phyloP scores from a whole-genome alignment of 2,113 vertebrate genomes.

The Platichthys flesus region DNA sequence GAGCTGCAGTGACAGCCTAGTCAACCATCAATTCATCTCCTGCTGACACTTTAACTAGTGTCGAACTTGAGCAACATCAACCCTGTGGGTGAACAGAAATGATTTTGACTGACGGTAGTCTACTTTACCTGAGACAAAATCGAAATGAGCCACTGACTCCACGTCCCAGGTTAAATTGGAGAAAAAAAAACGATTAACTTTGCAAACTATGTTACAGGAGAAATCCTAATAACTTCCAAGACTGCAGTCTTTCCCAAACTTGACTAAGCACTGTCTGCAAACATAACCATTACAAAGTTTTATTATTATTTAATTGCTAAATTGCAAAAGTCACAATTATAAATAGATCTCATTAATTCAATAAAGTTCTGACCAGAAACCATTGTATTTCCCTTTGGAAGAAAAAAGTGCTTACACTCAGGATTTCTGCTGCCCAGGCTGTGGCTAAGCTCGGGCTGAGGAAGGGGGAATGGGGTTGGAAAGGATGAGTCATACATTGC shows the following conservation, averaged over 20 bases:
- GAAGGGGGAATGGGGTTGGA: slow-evolving; percentile 73
- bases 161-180: no score
- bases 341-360: slow-evolving; percentile 44
- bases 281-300: background rate
- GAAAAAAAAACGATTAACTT: background rate
- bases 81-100: no score
- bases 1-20: slow-evolving; percentile 29
- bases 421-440: slow-evolving; percentile 64
- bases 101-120: background rate
- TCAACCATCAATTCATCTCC: slow-evolving; percentile 43
- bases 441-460: slow-evolving; percentile 61
- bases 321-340: background rate
- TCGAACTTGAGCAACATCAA: slow-evolving; percentile 25
- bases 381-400: slow-evolving; percentile 53
- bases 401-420: slow-evolving; percentile 70
- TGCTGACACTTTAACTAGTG: slow-evolving; percentile 30
- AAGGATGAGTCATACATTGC: slow-evolving; percentile 81
- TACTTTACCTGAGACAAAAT: background rate
- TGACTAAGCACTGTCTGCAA: background rate
- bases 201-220: background rate
- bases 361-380: slow-evolving; percentile 50
- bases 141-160: background rate
- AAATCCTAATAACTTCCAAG: background rate
- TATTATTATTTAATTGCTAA: background rate
- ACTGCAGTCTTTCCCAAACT: background rate